Percentiles rank a stretch among this genome's conserved stretches.
phyloP scores from a whole-genome alignment of 1,140 invertebrate genomes.

The Paramacrobiotus metropolitanus region DNA sequence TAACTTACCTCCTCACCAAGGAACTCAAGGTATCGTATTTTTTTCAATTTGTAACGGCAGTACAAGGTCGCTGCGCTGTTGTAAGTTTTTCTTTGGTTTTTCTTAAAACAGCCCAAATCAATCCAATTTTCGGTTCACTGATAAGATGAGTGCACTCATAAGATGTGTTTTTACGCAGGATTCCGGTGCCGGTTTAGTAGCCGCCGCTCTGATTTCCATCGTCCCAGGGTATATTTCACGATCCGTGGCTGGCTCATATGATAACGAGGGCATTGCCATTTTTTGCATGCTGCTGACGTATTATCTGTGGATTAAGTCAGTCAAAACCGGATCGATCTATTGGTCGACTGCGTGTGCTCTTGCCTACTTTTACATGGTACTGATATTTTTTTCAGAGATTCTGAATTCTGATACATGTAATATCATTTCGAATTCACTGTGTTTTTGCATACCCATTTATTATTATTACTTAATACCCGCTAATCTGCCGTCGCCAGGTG shows the following conservation, averaged over 20 bases:
- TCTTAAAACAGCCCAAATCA: not conserved
- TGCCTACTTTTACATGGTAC: slow-evolving; percentile 93
- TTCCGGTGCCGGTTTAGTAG: slow-evolving; percentile 69
- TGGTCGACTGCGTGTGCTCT: slow-evolving; percentile 70
- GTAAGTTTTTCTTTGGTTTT: slow-evolving; percentile 8
- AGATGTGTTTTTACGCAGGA: slow-evolving; percentile 35
- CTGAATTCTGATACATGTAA: not conserved
- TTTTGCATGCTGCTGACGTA: slow-evolving; percentile 96
- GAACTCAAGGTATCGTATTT: slow-evolving; percentile 68
- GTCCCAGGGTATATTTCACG: slow-evolving; percentile 90
- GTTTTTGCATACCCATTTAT: not conserved
- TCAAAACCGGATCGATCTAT: slow-evolving; percentile 78
- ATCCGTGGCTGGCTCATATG: slow-evolving; percentile 89
- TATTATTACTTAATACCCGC: not conserved
- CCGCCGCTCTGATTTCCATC: slow-evolving; percentile 79
- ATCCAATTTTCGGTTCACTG: slow-evolving; percentile 6
- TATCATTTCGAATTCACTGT: not conserved
- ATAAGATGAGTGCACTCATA: no score
- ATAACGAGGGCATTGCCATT: slow-evolving; percentile 96
- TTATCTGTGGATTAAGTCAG: slow-evolving; percentile 89
- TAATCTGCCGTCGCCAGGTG: slow-evolving; percentile 30
- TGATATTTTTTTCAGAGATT: not conserved
- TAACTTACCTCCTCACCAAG: slow-evolving; percentile 83
- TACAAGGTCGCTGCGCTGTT: not conserved
- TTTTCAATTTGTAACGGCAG: no score